Base-by-base conservation (phyloP, 2,113 vertebrate genomes). In the Heloderma charlesbogerti region DNA sequence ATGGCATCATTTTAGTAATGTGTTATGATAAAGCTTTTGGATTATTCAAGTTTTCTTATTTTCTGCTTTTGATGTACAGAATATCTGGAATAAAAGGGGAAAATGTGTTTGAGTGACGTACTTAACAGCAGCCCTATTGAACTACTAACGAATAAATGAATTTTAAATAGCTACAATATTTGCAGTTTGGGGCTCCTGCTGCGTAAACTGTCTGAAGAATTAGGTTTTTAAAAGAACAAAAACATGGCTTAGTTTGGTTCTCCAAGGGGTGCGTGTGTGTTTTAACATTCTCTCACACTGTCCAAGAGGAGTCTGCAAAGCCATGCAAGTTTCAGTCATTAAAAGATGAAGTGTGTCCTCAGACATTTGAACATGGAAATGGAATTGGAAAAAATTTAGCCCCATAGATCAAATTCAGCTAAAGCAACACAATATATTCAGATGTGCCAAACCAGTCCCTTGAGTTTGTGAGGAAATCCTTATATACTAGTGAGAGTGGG, bases 161-260 rank as follows among this genome's bases (percentile, higher is more conserved):
- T 90, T 92, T 93, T 91, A 92, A 82, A 71, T 1, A 89, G 81
- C 6, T 84, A 75, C 4, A 92, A 75, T 91, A 94, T 92, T 88
- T 96, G 72, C 54, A 92, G 0, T 54, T 92, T 57, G 89, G 40
- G 37, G 31, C 25, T 92, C 80, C 72, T 40, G 71, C n/a, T 78
- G 66, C 83, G 74, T 66, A 91, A 92, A 91, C 60, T 88, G 78
- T 89, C 78, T 80, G 37, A 91, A 84, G 79, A 72, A 78, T 81
- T 90, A 80, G 27, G 5, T 25, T 87, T 92, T 93, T 27, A 91
- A 95, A 92, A 45, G 93, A 92, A 0, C 5, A 93, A 88, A 57
- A 95, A 94, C 10, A 79, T 4, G 88, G 92, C 72, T 81, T 90
- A 94, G 0, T 4, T 45, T 2, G 34, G 78, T 67, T 77, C 37